Percentiles rank a stretch among this genome's conserved stretches.
Evolutionary conservation across 2,888 invertebrate genomes (phyloP).

Genomic region (Parelbella ahira): DNA sequence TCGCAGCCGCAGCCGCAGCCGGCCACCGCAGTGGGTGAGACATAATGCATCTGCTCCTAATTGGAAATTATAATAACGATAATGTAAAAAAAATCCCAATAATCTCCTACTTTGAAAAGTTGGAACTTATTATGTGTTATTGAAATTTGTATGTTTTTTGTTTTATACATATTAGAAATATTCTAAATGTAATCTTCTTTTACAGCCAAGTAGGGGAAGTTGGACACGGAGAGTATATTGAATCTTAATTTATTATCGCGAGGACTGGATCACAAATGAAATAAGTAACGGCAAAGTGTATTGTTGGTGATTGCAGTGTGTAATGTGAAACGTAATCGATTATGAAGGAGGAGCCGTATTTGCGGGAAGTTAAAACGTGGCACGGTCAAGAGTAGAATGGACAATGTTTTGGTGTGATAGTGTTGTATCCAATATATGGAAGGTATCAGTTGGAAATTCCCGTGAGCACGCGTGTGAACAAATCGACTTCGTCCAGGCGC

Average conservation of each 20-base stretch:
- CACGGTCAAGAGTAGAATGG: conserved; percentile 58
- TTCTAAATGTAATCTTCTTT: too few relatives aligned
- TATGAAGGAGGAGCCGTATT: conserved; percentile 42
- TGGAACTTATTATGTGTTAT: too few relatives aligned
- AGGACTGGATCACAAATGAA: conserved; percentile 67
- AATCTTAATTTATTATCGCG: conserved; percentile 78
- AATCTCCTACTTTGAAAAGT: too few relatives aligned
- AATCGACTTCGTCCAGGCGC: conserved; percentile 52
- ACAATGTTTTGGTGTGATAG: conserved; percentile 76
- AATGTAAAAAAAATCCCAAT: too few relatives aligned
- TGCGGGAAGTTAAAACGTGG: conserved; percentile 61
- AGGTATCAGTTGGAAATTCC: conserved; percentile 68
- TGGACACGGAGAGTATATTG: conserved; percentile 56
- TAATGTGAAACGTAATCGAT: conserved; percentile 54
- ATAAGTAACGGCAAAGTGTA: conserved; percentile 74
- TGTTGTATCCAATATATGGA: conserved; percentile 79
- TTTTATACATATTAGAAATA: too few relatives aligned
- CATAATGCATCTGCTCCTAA: too few relatives aligned
- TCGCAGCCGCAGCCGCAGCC: conserved; percentile 30
- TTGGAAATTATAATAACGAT: too few relatives aligned
- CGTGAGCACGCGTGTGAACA: conserved; percentile 55
- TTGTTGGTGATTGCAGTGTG: conserved; percentile 65
- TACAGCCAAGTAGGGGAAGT: conserved; percentile 67
- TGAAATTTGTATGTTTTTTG: not conserved
- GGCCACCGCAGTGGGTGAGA: conserved; percentile 1